Conservation (phyloP, 2,797 vertebrate species). For the Mastacembelus armatus region DNA sequence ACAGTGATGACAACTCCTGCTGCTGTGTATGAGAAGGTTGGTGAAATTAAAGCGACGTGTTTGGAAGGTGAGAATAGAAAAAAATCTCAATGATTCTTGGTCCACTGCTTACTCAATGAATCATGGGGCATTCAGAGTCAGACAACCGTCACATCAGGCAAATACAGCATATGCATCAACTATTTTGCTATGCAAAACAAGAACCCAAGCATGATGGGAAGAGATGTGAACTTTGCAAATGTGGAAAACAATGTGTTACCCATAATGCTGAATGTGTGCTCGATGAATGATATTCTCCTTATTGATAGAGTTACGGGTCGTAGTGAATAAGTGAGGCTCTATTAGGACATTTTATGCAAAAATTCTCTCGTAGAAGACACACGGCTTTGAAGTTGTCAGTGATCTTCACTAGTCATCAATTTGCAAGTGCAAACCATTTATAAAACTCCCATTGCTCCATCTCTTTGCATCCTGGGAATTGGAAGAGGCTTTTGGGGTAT, state of each 20-base stretch:
- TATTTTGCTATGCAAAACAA: no score
- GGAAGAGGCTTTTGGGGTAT: constrained; percentile 47
- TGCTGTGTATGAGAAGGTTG: constrained; percentile 30
- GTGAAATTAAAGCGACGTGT: not conserved
- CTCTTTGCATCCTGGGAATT: constrained; percentile 69
- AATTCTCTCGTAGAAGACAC: constrained; percentile 57
- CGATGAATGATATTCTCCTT: constrained; percentile 18
- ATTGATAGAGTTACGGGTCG: constrained; percentile 13
- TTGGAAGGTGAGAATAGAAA: constrained; percentile 6
- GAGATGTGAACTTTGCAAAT: constrained; percentile 21
- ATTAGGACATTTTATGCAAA: constrained; percentile 72
- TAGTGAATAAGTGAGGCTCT: constrained; percentile 48
- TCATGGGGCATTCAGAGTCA: constrained; percentile 44
- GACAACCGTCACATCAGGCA: constrained; percentile 58
- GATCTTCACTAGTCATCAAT: constrained; percentile 78
- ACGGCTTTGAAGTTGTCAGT: constrained; percentile 76
- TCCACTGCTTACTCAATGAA: constrained; percentile 50
- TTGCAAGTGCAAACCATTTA: constrained; percentile 74
- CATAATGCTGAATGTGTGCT: constrained; percentile 13
- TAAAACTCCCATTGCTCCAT: constrained; percentile 58
- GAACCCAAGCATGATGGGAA: no score
- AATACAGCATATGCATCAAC: constrained; percentile 60
- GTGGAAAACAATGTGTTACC: constrained; percentile 48
- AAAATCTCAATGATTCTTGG: constrained; percentile 27
- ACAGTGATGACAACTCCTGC: constrained; percentile 35